These are phyloP conservation scores for Turnix velox DNA, from an alignment of 2,113 vertebrate species.

Conservation along the genomic window DNA sequence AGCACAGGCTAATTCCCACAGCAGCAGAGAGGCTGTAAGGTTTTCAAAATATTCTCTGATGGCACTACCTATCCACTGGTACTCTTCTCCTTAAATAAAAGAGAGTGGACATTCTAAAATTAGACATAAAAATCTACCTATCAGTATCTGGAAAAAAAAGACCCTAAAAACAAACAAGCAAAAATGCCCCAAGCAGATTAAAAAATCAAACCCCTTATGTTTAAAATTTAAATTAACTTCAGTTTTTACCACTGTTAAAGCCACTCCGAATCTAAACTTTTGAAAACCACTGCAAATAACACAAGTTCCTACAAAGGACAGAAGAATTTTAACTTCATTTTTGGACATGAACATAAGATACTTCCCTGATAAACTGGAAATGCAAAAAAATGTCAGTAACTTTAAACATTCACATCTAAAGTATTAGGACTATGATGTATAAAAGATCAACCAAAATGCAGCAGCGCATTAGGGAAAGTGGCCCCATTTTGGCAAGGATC, in stretches of 20 bases:
- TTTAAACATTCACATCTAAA: not conserved
- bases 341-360: not conserved
- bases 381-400: not conserved
- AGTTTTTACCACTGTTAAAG: not conserved
- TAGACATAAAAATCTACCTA: not conserved
- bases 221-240: not conserved
- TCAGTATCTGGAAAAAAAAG: not conserved
- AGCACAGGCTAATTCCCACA: not conserved
- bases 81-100: not conserved
- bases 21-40: not conserved
- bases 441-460: not conserved
- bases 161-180: not conserved
- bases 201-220: not conserved
- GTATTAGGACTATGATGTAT: not conserved
- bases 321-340: not conserved
- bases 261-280: not conserved
- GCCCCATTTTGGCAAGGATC: slow-evolving; percentile 16
- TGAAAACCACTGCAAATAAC: not conserved
- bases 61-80: not conserved
- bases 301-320: not conserved
- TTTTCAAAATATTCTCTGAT: not conserved
- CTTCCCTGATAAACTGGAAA: not conserved
- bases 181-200: not conserved
- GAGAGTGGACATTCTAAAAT: not conserved
- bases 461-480: accelerated